Conservation (phyloP, 1,140 invertebrate species). For the Hyposmocoma kahamanoa region DNA sequence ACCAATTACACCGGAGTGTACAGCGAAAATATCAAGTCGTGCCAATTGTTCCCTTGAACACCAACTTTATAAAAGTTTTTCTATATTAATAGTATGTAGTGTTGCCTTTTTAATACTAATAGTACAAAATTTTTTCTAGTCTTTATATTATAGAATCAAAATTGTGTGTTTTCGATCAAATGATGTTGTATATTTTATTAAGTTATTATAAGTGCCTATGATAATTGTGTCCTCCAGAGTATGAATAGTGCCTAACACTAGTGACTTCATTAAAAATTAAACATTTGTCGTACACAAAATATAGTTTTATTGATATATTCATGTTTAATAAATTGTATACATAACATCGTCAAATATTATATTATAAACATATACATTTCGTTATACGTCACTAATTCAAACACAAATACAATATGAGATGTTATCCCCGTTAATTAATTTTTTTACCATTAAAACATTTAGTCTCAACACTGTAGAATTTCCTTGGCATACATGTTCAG, state of each 20-base stretch:
- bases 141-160: constrained; percentile 31
- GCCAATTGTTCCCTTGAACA: constrained; percentile 54
- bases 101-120: constrained; percentile 34
- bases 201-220: constrained; percentile 9
- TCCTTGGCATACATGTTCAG: constrained; percentile 40
- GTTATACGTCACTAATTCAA: constrained; percentile 69
- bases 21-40: constrained; percentile 67
- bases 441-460: constrained; percentile 54
- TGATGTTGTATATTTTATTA: constrained; percentile 5
- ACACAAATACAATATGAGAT: constrained; percentile 74
- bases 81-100: neutral
- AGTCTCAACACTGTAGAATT: constrained; percentile 54
- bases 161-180: constrained; percentile 10
- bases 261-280: constrained; percentile 56
- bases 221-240: neutral
- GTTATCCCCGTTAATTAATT: constrained; percentile 62
- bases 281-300: constrained; percentile 73
- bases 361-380: constrained; percentile 74
- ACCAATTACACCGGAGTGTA: constrained; percentile 57
- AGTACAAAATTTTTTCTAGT: constrained; percentile 65
- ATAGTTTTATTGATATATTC: constrained; percentile 76
- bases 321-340: constrained; percentile 74
- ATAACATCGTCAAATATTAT: constrained; percentile 74
- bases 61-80: neutral
- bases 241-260: neutral